phyloP scores from a whole-genome alignment of 2,888 invertebrate species.

The Tetropium fuscum region DNA sequence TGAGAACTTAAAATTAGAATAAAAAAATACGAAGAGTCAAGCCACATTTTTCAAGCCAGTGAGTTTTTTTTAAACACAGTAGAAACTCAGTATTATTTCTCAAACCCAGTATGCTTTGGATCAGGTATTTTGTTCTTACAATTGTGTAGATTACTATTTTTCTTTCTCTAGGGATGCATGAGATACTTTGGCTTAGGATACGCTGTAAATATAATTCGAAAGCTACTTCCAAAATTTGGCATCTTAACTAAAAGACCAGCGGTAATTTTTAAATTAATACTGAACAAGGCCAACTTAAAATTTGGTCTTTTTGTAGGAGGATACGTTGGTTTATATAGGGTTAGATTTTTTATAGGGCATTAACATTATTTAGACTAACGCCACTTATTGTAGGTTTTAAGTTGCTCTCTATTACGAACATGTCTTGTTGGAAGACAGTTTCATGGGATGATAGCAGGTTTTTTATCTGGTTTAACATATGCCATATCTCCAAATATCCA shows the following conservation, averaged over 20 bases:
- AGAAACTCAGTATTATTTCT: too few relatives aligned
- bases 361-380: too few relatives aligned
- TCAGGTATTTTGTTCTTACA: too few relatives aligned
- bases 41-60: too few relatives aligned
- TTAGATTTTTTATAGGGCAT: too few relatives aligned
- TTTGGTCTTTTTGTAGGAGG: constrained; percentile 55
- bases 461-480: constrained; percentile 69
- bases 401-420: constrained; percentile 59
- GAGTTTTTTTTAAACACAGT: too few relatives aligned
- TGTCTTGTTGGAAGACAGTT: constrained; percentile 65
- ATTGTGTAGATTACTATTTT: too few relatives aligned
- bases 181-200: constrained; percentile 55
- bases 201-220: constrained; percentile 47
- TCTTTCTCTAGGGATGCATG: constrained; percentile 46
- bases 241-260: constrained; percentile 39
- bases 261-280: constrained; percentile 37
- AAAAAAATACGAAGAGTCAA: too few relatives aligned
- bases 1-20: too few relatives aligned
- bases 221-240: constrained; percentile 42
- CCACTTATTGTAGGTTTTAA: constrained; percentile 66
- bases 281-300: constrained; percentile 48
- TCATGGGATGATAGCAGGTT: constrained; percentile 69
- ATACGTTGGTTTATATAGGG: constrained; percentile 55
- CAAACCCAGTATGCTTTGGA: too few relatives aligned
- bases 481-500: constrained; percentile 69